Evolutionary conservation across 2,113 vertebrate genomes (phyloP), one percentile per base, ranked within the genome.

Genomic region (Apistogramma diplotaenia): DNA sequence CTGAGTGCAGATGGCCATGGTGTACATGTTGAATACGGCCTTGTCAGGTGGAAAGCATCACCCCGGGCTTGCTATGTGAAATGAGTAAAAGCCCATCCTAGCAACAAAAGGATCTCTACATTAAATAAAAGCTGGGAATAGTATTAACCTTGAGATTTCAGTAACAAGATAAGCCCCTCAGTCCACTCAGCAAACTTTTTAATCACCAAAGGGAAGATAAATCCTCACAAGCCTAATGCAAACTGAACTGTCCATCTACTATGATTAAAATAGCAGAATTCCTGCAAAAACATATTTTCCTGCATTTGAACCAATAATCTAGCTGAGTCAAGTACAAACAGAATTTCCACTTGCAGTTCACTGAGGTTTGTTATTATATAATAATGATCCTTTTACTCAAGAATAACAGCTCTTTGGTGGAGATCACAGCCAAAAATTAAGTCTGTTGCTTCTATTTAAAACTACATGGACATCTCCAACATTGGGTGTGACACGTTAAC

Each of bases 41-140:
- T 89, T 90, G 86, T 87, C 89, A 88, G 81, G 70, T 87, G 65
- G 74, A 92, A 87, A 81, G 75, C 70, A 37, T 85, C 84, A 86
- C 83, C 78, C 56, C 23, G n/a, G 43, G 43, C 76, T 83, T 72
- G 80, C 60, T 87, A 79, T 79, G 73, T 71, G 67, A 83, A 87
- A 82, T 82, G 60, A 80, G 73, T 78, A 83, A 79, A 85, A 49
- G 72, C 74, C 72, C 16, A 11, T 19, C 78, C 54, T 60, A 73
- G 82, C 61, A 90, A 86, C 86, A 90, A 83, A 70, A 83, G 33
- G 35, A 87, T 70, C 72, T 73, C 57, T 78, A 70, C 29, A 58
- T 84, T 70, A 79, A 85, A 90, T 87, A 82, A 81, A 79, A 82
- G 56, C 78, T 58, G 51, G 78, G 23, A 29, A 74, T 61, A 55